Percentiles rank a stretch among this genome's conserved stretches.
Conservation (phyloP, 2,888 invertebrate genomes). For the Torymus texanus region DNA sequence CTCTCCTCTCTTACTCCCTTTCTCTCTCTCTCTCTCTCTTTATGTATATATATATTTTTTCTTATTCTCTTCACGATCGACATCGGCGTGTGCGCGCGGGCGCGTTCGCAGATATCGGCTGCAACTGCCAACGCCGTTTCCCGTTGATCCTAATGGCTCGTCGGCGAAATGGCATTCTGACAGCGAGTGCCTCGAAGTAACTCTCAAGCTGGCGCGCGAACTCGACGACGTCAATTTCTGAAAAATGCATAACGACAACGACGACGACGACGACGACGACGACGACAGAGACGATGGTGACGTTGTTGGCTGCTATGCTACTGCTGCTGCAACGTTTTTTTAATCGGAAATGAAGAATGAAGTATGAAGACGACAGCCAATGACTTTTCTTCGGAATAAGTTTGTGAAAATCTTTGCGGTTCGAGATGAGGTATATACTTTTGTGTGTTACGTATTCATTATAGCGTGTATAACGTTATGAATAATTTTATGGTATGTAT, state of each 20-base stretch:
- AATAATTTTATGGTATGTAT: too few relatives aligned
- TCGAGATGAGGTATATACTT: too few relatives aligned
- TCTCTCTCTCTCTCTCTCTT: too few relatives aligned
- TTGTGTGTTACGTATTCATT: too few relatives aligned
- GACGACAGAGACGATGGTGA: background rate
- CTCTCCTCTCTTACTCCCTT: too few relatives aligned
- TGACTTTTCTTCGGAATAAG: too few relatives aligned
- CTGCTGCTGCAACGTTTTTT: constrained; percentile 2
- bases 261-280: background rate
- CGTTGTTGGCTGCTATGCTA: too few relatives aligned
- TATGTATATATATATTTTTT: constrained; percentile 12
- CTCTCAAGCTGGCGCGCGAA: constrained; percentile 85
- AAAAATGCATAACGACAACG: constrained; percentile 58
- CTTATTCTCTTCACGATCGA: constrained; percentile 43
- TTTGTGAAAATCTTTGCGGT: too few relatives aligned
- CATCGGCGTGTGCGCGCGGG: too few relatives aligned
- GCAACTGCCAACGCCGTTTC: constrained; percentile 86
- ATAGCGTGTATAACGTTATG: too few relatives aligned
- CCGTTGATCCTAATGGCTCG: constrained; percentile 87
- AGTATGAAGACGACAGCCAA: too few relatives aligned
- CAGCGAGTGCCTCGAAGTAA: constrained; percentile 81
- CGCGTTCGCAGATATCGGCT: constrained; percentile 79
- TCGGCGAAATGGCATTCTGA: constrained; percentile 87
- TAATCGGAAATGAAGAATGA: constrained; percentile 1
- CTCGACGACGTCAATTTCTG: constrained; percentile 92